A percentile compares a stretch with the other conserved stretches of the same genome.
Evolutionary conservation across 2,797 vertebrate species (phyloP).

Genomic region (Cyprinella venusta): DNA sequence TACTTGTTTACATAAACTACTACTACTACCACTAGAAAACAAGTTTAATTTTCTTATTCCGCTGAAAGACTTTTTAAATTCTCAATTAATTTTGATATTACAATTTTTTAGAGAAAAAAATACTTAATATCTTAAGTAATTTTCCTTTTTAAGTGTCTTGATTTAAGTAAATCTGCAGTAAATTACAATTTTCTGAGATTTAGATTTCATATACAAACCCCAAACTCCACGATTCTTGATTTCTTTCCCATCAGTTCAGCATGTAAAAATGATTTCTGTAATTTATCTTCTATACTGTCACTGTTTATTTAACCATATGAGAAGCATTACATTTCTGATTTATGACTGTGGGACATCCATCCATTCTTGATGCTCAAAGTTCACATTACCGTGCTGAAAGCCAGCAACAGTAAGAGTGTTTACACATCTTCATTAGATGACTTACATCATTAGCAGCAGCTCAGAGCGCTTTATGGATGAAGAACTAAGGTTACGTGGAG

Average conservation of each 20-base stretch:
- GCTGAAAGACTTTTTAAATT: background rate
- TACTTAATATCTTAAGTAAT: too few species aligned
- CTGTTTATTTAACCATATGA: background rate
- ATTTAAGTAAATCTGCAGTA: background rate
- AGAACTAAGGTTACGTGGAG: slow-evolving; percentile 7
- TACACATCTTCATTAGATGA: slow-evolving; percentile 20
- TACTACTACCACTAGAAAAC: too few species aligned
- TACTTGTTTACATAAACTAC: background rate
- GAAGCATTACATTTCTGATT: background rate
- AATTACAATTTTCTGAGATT: background rate
- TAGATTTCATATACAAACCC: background rate
- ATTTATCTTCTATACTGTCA: background rate
- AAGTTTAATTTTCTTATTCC: background rate
- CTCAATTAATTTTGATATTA: background rate
- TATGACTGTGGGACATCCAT: background rate
- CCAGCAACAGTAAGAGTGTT: slow-evolving; percentile 4
- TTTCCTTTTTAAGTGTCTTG: background rate
- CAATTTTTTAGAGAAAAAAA: too few species aligned
- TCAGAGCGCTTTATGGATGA: slow-evolving; percentile 16
- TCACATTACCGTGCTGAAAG: slow-evolving; percentile 6
- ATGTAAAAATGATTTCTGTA: background rate
- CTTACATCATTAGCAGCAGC: background rate
- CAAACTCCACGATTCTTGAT: background rate
- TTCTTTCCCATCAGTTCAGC: background rate
- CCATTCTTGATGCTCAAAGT: background rate